phyloP scores from a whole-genome alignment of 1,140 invertebrate genomes.

The Cydia fagiglandana region DNA sequence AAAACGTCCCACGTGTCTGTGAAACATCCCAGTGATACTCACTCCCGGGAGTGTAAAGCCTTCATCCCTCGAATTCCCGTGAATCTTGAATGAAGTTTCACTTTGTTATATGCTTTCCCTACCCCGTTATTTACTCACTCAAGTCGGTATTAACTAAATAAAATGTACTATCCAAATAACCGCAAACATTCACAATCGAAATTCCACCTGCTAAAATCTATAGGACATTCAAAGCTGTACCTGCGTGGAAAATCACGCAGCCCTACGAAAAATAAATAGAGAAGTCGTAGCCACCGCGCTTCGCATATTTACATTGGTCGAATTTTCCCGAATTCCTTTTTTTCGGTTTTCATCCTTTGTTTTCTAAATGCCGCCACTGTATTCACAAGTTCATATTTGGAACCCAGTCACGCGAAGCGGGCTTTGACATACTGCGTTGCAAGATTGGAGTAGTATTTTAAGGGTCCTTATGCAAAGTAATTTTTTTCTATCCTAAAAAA shows the following conservation, averaged over 20 bases:
- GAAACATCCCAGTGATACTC: too few species aligned
- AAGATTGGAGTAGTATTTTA: background rate
- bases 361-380: conserved; percentile 5
- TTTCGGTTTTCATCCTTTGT: conserved; percentile 10
- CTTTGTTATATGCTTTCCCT: background rate
- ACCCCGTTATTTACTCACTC: background rate
- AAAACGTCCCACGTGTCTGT: too few species aligned
- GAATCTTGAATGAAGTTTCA: too few species aligned
- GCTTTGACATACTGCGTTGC: conserved; percentile 2
- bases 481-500: too few species aligned
- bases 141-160: too few species aligned
- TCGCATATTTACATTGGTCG: conserved; percentile 27
- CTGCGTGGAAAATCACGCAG: background rate
- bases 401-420: conserved; percentile 14
- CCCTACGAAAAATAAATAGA: conserved; percentile 8
- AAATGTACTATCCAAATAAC: background rate
- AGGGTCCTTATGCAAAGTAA: background rate
- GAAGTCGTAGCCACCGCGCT: conserved; percentile 4
- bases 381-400: conserved; percentile 28
- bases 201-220: background rate
- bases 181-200: background rate
- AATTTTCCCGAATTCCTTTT: background rate
- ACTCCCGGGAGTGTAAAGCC: too few species aligned
- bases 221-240: conserved; percentile 1
- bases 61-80: too few species aligned